Evolutionary conservation across 2,888 invertebrate genomes (phyloP).

Genomic region (Scrobipalpa costella): DNA sequence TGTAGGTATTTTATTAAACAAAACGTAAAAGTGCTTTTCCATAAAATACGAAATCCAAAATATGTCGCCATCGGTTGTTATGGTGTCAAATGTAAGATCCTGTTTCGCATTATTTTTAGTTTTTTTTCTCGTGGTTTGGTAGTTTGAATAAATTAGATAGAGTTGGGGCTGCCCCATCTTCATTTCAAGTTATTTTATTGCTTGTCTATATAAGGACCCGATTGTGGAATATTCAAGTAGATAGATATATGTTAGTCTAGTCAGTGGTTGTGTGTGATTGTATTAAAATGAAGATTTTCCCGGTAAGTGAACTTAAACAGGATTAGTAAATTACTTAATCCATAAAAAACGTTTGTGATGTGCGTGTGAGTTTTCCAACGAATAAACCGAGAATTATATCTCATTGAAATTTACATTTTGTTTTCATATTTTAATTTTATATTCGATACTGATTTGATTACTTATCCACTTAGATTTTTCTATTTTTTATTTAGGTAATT

Average conservation of each 20-base stretch:
- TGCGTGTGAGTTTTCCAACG: too few relatives aligned
- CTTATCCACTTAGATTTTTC: too few relatives aligned
- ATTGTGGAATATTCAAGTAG: background rate
- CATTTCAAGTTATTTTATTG: constrained; percentile 14
- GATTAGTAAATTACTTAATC: too few relatives aligned
- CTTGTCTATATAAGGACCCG: constrained; percentile 15
- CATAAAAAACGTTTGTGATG: too few relatives aligned
- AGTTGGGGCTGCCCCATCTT: constrained; percentile 12
- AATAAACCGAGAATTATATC: too few relatives aligned
- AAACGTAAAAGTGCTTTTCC: background rate
- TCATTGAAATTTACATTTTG: too few relatives aligned
- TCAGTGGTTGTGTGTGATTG: constrained; percentile 14
- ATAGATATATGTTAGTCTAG: constrained; percentile 11
- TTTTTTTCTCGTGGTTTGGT: background rate
- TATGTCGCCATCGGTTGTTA: background rate
- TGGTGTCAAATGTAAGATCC: constrained; percentile 12
- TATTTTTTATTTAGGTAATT: too few relatives aligned
- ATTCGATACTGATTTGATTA: too few relatives aligned
- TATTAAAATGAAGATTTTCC: background rate
- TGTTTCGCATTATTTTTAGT: constrained; percentile 13
- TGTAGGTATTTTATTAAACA: too few relatives aligned
- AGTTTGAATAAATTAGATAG: constrained; percentile 5
- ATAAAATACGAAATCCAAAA: background rate
- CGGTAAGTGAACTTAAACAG: background rate
- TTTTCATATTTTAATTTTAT: too few relatives aligned